Percentiles rank a stretch among this genome's conserved stretches.
Conservation (phyloP, 2,113 vertebrate genomes). For the Prinia subflava region DNA sequence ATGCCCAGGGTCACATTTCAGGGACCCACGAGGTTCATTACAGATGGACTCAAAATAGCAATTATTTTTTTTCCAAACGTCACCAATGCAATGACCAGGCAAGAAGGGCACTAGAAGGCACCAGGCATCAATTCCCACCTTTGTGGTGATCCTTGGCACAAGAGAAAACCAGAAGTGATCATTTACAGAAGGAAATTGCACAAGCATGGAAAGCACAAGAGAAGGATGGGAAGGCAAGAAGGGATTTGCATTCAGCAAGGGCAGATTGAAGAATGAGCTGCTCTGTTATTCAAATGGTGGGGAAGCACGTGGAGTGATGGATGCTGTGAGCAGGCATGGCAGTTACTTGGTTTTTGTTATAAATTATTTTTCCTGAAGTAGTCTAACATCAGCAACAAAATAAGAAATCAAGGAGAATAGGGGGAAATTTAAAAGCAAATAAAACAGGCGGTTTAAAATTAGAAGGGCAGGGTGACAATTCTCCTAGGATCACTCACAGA, state of each 20-base stretch:
- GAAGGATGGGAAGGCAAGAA: not conserved
- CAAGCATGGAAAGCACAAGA: not conserved
- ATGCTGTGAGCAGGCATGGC: not conserved
- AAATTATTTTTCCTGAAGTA: not conserved
- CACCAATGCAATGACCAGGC: not conserved
- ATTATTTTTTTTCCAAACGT: not conserved
- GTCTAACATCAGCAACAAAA: not conserved
- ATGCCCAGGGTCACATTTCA: accelerated
- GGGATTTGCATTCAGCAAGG: not conserved
- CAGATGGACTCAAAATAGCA: not conserved
- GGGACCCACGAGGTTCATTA: not conserved
- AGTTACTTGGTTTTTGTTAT: not conserved
- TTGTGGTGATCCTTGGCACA: not conserved
- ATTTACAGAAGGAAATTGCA: not conserved
- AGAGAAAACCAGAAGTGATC: not conserved
- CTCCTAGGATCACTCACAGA: not conserved
- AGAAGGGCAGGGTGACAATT: not conserved
- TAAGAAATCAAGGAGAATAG: not conserved
- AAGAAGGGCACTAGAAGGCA: not conserved
- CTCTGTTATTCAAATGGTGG: not conserved
- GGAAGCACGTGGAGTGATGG: not conserved
- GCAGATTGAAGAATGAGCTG: not conserved
- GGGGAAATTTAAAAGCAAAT: not conserved
- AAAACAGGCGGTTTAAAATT: not conserved
- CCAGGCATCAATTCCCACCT: not conserved